Base-by-base conservation (phyloP, 2,797 vertebrate genomes). In the Amniataba percoides region DNA sequence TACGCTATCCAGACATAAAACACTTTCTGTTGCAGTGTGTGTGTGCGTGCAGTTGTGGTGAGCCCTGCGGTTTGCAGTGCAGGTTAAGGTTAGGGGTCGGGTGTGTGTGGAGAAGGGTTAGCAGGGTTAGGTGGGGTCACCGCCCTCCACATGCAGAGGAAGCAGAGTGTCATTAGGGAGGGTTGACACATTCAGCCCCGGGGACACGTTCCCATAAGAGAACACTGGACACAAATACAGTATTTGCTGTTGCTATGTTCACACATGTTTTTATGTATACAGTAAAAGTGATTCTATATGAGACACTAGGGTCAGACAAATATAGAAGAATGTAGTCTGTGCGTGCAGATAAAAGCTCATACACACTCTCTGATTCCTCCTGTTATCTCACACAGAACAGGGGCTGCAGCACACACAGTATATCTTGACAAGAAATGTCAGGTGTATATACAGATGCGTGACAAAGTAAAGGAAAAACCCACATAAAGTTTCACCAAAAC, bases 161-260 rank as follows among this genome's bases (percentile, higher is more conserved):
- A 94, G 87, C 90, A 53, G 74, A 68, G 89, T 89, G 91, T 93
- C 87, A 94, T 94, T 94, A 93, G 71, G 86, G 82, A 89, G 90
- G 87, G 87, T 82, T 87, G 88, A 91, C 87, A 89, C 78, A 81
- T 87, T 56, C 80, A 68, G 76, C 90, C 88, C 89, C 21, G 56
- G 85, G 91, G 91, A 93, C 88, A 90, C 42, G 78, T 91, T 93
- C 88, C 88, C 91, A 92, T 82, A 77, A 75, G 83, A 87, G 74
- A 87, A 71, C 70, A 72, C 71, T 25, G 55, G 60, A 69, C 52
- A 71, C 64, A 70, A 42, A 83, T 70, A 70, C 82, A 72, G 46
- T 63, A 45, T 9, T 27, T 19, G 10, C 53, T 21, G 1, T 39
- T 42, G 42, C 10, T 11, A 5, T 21, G 43, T 46, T 34, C 18